phyloP scores from a whole-genome alignment of 2,113 vertebrate genomes.

The Oncorhynchus keta region DNA sequence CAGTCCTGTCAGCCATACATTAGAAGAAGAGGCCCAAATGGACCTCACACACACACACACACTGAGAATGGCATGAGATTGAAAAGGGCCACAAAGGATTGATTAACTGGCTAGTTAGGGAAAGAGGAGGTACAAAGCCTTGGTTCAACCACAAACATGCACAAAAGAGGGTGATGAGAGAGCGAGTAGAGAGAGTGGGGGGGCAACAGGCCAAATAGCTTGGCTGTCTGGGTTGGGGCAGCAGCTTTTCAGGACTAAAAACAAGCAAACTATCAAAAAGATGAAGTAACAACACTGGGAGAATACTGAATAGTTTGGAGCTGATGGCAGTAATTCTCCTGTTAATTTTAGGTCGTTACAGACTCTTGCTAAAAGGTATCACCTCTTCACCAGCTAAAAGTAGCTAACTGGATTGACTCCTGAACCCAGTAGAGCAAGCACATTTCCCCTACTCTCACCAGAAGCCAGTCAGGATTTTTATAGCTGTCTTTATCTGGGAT shows the following conservation, averaged over 20 bases:
- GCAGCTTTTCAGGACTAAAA: not conserved
- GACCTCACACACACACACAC: not conserved
- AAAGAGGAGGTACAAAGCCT: conserved; percentile 1
- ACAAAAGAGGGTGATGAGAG: not conserved
- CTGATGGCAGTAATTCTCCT: not conserved
- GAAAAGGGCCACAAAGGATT: not conserved
- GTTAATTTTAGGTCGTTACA: not conserved
- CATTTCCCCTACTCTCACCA: conserved; percentile 48
- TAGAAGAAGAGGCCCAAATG: too few species aligned
- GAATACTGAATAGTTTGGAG: not conserved
- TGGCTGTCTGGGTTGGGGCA: not conserved
- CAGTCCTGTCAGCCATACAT: too few species aligned
- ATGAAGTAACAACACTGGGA: not conserved
- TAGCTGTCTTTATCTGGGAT: conserved; percentile 55
- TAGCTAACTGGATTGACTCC: conserved; percentile 43
- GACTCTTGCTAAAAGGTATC: conserved; percentile 9
- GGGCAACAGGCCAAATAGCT: not conserved
- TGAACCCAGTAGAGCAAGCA: conserved; percentile 44
- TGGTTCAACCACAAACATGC: not conserved
- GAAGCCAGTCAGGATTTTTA: conserved; percentile 56
- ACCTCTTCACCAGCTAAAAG: conserved; percentile 25
- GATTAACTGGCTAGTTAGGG: not conserved
- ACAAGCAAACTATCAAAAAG: not conserved
- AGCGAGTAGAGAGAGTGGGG: too few species aligned
- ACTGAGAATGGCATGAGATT: too few species aligned